Conservation (phyloP, 2,888 invertebrate species). For the Cyclophora albipunctata region DNA sequence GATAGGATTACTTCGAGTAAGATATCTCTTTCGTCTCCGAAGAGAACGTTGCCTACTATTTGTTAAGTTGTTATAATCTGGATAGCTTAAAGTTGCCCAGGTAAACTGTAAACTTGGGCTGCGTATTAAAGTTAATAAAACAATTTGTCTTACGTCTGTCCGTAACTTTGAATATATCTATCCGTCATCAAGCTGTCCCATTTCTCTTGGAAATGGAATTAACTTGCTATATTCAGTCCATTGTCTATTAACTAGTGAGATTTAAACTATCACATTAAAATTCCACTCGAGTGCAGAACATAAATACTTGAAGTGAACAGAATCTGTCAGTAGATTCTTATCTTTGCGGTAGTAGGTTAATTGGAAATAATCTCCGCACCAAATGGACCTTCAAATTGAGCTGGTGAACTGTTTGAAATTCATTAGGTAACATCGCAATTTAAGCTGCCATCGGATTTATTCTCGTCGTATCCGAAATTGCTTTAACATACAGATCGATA, state of each 20-base stretch:
- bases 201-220: background rate
- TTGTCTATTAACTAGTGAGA: background rate
- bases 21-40: too few relatives aligned
- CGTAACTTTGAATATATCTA: too few relatives aligned
- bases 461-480: slow-evolving; percentile 17
- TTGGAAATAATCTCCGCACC: slow-evolving; percentile 24
- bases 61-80: too few relatives aligned
- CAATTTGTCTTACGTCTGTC: too few relatives aligned
- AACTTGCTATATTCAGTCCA: background rate
- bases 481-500: slow-evolving; percentile 15
- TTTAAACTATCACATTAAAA: slow-evolving; percentile 4
- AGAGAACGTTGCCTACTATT: too few relatives aligned
- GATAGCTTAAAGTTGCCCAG: too few relatives aligned
- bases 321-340: slow-evolving; percentile 21
- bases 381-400: slow-evolving; percentile 26
- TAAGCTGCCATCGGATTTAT: slow-evolving; percentile 22
- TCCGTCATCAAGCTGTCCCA: background rate
- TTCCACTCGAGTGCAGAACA: slow-evolving; percentile 4
- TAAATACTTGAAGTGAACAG: slow-evolving; percentile 8
- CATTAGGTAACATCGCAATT: slow-evolving; percentile 23
- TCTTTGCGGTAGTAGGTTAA: slow-evolving; percentile 20
- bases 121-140: too few relatives aligned
- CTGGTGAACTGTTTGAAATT: slow-evolving; percentile 26
- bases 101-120: too few relatives aligned
- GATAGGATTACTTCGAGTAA: slow-evolving; percentile 1